phyloP scores from a whole-genome alignment of 2,888 invertebrate genomes.

The Phyllotreta cruciferae region DNA sequence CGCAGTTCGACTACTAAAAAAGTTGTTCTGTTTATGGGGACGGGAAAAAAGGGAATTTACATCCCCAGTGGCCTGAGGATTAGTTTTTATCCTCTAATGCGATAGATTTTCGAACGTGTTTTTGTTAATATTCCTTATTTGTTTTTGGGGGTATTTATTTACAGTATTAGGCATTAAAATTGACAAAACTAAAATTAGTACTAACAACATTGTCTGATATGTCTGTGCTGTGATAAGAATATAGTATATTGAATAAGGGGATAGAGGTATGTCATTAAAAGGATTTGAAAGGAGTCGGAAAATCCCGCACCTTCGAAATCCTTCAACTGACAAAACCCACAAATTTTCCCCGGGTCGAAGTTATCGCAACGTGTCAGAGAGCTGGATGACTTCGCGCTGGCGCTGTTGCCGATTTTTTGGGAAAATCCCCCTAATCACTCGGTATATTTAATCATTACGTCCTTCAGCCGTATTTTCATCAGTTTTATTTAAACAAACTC shows the following conservation, averaged over 20 bases:
- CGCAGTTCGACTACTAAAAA: slow-evolving; percentile 1
- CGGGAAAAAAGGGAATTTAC: too few species aligned
- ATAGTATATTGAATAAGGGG: slow-evolving; percentile 17
- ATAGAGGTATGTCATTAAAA: slow-evolving; percentile 16
- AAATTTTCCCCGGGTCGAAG: slow-evolving; percentile 21
- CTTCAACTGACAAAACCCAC: slow-evolving; percentile 22
- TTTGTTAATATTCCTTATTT: too few species aligned
- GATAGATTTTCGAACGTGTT: too few species aligned
- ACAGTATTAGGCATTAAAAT: too few species aligned
- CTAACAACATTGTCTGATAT: background rate
- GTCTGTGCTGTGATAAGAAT: slow-evolving; percentile 13
- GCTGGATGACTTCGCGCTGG: slow-evolving; percentile 5
- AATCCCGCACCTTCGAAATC: slow-evolving; percentile 20
- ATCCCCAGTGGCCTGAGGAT: too few species aligned
- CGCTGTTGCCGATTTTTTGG: slow-evolving; percentile 9
- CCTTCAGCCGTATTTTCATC: too few species aligned
- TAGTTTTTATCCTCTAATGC: too few species aligned
- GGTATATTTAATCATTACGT: too few species aligned
- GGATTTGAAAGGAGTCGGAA: slow-evolving; percentile 22
- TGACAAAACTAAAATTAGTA: background rate
- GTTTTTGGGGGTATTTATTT: too few species aligned
- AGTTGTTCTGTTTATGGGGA: background rate
- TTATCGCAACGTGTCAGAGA: slow-evolving; percentile 22
- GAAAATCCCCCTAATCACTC: background rate
- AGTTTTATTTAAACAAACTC: background rate